Evolutionary conservation across 2,797 vertebrate genomes (phyloP), one percentile per base, ranked within the genome.

Genomic region (Enteromius thamalakanensis): DNA sequence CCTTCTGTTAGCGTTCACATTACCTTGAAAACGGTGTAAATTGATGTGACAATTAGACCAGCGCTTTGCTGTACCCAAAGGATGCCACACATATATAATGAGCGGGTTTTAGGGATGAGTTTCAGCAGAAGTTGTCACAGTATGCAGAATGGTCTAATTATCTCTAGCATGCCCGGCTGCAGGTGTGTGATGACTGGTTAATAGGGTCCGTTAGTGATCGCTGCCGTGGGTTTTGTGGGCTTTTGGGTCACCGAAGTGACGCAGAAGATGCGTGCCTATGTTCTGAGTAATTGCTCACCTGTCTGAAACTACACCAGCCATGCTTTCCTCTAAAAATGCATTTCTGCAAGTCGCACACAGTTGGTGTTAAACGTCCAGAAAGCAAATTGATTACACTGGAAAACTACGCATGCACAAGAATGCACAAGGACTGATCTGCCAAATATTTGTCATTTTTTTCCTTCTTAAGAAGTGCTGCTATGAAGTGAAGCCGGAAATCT

Each of bases 201-300:
- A 93, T 93, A 91, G 90, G 87, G 86, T 92, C 82, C 86, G 89
- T 90, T 89, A 87, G 86, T 65, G 69, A 51, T 51, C 14, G 40
- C 40, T 47, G 40, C 26, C 4, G 12, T 51, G 47, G 64, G 64
- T 51, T 69, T 49, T 49, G 64, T 29, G 21, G 78, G 69, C 69
- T 74, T 72, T 68, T 29, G 62, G 70, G 64, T 82, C 71, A 82
- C 32, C 6, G 8, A 2, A 58, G 83, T 32, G 10, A 85, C 86
- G 10, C 83, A 87, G 88, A 91, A 91, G 92, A 91, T 89, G 90
- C 87, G 91, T 89, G 92, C 90, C 92, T 93, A 91, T 94, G 93
- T 93, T 94, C 90, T 90, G 62, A 86, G 84, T 94, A 91, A 93
- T 93, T 93, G 91, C 91, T 92, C 93, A 93, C 92, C 93, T 94